These are phyloP conservation scores for Gibbula magus DNA, from an alignment of 2,888 invertebrate genomes.

Conservation along the genomic window DNA sequence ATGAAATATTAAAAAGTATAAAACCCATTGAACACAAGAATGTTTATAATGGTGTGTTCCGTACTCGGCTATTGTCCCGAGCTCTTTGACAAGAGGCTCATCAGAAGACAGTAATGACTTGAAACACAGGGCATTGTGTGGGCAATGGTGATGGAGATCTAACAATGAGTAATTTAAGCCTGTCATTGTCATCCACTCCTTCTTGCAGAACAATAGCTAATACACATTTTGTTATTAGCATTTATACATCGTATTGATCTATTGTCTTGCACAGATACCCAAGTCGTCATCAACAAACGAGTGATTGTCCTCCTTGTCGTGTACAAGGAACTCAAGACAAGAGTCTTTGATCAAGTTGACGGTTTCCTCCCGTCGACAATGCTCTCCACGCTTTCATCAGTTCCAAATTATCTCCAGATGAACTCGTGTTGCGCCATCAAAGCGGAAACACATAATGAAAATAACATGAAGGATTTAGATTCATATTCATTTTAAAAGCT, in stretches of 20 bases:
- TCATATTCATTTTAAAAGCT: too few relatives aligned
- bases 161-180: not conserved
- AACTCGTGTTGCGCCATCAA: too few relatives aligned
- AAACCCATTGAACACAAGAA: not conserved
- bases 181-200: not conserved
- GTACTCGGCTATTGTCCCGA: not conserved
- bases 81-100: not conserved
- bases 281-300: too few relatives aligned
- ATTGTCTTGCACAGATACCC: too few relatives aligned
- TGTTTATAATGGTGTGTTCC: not conserved
- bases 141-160: not conserved
- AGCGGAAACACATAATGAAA: too few relatives aligned
- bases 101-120: not conserved
- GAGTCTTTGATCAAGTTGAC: too few relatives aligned
- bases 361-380: too few relatives aligned
- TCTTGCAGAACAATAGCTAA: not conserved
- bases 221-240: slow-evolving; percentile 9
- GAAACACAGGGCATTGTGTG: not conserved
- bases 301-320: too few relatives aligned
- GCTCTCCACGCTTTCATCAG: too few relatives aligned
- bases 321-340: too few relatives aligned
- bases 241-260: not conserved
- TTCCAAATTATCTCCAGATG: too few relatives aligned
- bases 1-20: slow-evolving; percentile 7
- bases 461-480: too few relatives aligned